Conservation (phyloP, 2,797 vertebrate genomes). For the Perodicticus potto region DNA sequence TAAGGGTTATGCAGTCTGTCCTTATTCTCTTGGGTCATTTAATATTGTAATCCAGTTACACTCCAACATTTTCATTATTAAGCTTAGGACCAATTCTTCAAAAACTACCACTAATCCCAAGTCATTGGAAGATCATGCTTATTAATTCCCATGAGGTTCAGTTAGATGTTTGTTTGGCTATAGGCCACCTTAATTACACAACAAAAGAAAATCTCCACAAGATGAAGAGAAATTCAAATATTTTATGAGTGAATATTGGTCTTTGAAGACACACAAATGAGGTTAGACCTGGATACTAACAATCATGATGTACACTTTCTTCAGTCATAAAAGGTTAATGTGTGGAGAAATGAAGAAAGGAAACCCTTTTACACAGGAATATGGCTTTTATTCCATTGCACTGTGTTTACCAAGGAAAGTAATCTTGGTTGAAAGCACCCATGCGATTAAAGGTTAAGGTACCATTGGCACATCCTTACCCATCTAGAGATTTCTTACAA, state of each 20-base stretch:
- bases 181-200: conserved; percentile 76
- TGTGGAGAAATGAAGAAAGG: not conserved
- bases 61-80: conserved; percentile 80
- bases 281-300: conserved; percentile 7
- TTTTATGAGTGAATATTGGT: conserved; percentile 68
- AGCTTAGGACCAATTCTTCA: conserved; percentile 79
- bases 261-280: conserved; percentile 58
- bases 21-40: conserved; percentile 79
- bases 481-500: not conserved
- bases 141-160: conserved; percentile 65
- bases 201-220: conserved; percentile 68
- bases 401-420: not conserved
- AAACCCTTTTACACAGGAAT: not conserved
- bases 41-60: conserved; percentile 78
- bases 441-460: not conserved
- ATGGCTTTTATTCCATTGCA: not conserved
- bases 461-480: not conserved
- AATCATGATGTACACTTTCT: conserved; percentile 17
- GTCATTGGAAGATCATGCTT: conserved; percentile 70
- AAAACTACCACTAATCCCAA: conserved; percentile 78
- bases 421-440: not conserved
- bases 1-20: conserved; percentile 66
- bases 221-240: conserved; percentile 76
- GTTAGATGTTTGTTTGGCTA: conserved; percentile 76
- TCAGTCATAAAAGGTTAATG: conserved; percentile 19